phyloP scores from a whole-genome alignment of 2,113 vertebrate genomes.

The Microtus ochrogaster region DNA sequence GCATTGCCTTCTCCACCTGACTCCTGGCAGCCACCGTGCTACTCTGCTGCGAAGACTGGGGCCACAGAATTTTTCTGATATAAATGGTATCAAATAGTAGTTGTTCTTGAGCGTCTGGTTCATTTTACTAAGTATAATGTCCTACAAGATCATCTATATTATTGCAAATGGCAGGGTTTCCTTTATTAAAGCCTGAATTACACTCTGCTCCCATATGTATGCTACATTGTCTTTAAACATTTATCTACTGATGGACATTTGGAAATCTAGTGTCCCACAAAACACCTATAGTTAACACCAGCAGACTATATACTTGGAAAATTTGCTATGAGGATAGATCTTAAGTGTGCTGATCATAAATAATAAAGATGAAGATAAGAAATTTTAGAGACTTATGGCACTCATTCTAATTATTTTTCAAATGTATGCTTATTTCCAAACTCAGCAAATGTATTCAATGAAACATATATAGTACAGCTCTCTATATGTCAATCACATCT shows the following conservation, averaged over 20 bases:
- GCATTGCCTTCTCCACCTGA: background rate
- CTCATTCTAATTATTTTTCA: background rate
- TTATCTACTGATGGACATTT: background rate
- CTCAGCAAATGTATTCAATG: background rate
- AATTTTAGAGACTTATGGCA: background rate
- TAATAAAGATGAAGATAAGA: background rate
- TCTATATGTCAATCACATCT: background rate
- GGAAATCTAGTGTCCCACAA: background rate
- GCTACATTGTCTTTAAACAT: background rate
- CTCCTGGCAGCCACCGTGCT: background rate
- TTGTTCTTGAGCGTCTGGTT: background rate
- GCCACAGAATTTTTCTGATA: background rate
- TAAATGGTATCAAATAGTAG: background rate
- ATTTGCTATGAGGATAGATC: background rate
- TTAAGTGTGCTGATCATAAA: conserved; percentile 4
- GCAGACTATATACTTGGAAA: background rate
- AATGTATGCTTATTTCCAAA: conserved; percentile 3
- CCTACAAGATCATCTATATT: background rate
- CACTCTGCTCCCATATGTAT: background rate
- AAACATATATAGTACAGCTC: background rate
- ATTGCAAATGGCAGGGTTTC: background rate
- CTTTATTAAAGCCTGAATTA: background rate
- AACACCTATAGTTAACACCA: background rate
- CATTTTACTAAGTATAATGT: background rate
- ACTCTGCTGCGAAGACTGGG: background rate